Conservation (phyloP, 2,113 vertebrate genomes). For the Rhadina sibilatrix region DNA sequence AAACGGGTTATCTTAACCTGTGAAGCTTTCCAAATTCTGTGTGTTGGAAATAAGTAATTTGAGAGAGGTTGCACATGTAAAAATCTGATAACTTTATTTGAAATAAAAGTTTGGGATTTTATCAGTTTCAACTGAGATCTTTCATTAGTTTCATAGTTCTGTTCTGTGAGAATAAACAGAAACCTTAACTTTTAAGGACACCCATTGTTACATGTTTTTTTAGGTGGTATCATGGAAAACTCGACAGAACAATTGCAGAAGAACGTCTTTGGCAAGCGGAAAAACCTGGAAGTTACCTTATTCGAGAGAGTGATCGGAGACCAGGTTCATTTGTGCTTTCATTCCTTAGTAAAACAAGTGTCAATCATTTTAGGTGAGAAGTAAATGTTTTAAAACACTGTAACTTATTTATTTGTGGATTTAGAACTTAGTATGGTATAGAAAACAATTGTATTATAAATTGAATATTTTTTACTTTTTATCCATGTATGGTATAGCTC, state of each 20-base stretch:
- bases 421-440: not conserved
- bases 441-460: not conserved
- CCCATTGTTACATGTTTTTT: not conserved
- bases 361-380: constrained; percentile 95
- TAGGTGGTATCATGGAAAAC: constrained; percentile 99
- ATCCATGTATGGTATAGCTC: not conserved
- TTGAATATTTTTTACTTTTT: not conserved
- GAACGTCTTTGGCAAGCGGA: constrained; percentile 91
- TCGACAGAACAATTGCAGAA: constrained; percentile 95
- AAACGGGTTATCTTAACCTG: not conserved
- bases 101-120: not conserved
- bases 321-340: constrained; percentile 97
- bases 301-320: constrained; percentile 96
- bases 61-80: not conserved
- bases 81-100: not conserved
- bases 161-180: not conserved
- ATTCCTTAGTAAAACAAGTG: constrained; percentile 92
- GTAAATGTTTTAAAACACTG: not conserved
- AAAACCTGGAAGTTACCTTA: constrained; percentile 93
- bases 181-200: not conserved
- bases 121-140: not conserved
- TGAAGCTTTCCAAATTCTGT: not conserved
- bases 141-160: not conserved
- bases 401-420: not conserved
- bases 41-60: not conserved